Base-by-base conservation (phyloP, 2,113 vertebrate genomes). In the Puntigrus tetrazona region DNA sequence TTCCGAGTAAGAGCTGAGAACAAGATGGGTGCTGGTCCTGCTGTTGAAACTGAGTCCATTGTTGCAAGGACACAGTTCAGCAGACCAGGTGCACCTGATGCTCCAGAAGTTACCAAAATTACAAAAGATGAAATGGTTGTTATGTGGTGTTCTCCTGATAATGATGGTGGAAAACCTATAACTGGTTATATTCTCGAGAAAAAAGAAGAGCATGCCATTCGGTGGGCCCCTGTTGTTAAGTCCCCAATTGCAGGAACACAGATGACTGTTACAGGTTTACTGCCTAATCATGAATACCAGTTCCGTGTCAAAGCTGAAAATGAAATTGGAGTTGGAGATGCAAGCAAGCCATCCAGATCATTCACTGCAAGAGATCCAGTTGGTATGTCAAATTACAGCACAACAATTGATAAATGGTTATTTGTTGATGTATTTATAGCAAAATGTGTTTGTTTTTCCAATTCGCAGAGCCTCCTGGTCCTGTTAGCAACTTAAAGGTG, bases 291-390 rank as follows among this genome's bases (percentile, higher is more conserved):
- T 50, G 97, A 99, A 87, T 99, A 99, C 87, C 98, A 99, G 89
- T 99, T 98, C 93, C 96, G 98, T 11, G 97, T 99, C 88, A 99
- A 96, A 89, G 98, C 98, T 2, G 97, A 97, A 93, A 99, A 99
- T 93, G 98, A 99, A 94, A 94, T 99, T 7, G 98, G 98, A 86
- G 87, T 96, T 82, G 95, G 98, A 91, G 95, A 93, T 83, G 96
- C 98, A 88, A 98, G 98, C 90, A 96, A 97, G 84, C 95, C 97
- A 57, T 98, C 98, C 82, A 96, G 94, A 91, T 94, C 97, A 82
- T 94, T 96, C 84, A 91, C 96, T 85, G 97, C 98, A 87, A 99
- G 96, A 92, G 98, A 99, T 85, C 91, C 96, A 85, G 93, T 98
- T 93, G 98, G 98, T 99, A 97, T 86, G 94, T 91, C 38, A 78